phyloP scores from a whole-genome alignment of 1,140 invertebrate genomes.

The Leptopilina boulardi region DNA sequence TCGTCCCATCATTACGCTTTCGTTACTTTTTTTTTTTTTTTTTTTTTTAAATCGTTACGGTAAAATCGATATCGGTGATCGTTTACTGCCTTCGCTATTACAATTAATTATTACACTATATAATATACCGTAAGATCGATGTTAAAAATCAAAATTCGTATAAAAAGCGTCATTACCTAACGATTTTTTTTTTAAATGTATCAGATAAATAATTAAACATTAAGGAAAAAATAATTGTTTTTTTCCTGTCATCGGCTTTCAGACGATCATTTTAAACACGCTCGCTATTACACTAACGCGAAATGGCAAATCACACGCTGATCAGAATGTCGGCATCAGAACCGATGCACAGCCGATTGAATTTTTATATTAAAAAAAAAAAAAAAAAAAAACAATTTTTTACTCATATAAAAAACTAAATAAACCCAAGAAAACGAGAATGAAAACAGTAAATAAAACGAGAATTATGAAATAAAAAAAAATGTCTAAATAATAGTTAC shows the following conservation, averaged over 20 bases:
- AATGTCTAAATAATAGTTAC: not conserved
- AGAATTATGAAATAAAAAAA: not conserved
- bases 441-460: not conserved
- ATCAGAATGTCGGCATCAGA: conserved; percentile 28
- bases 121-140: conserved; percentile 70
- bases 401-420: not conserved
- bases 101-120: conserved; percentile 46
- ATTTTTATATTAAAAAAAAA: not conserved
- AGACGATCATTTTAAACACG: not conserved
- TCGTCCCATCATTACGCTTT: conserved; percentile 48
- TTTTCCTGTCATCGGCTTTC: not conserved
- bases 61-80: conserved; percentile 44
- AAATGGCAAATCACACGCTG: conserved; percentile 27
- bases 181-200: conserved; percentile 62
- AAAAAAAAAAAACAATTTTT: not conserved
- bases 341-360: conserved; percentile 26
- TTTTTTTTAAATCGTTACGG: conserved; percentile 37
- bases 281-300: conserved; percentile 13
- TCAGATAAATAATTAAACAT: conserved; percentile 72
- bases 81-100: conserved; percentile 45
- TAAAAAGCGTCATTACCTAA: conserved; percentile 76
- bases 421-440: too few species aligned
- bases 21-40: conserved; percentile 41
- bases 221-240: conserved; percentile 62
- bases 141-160: conserved; percentile 76